Conservation (phyloP, 2,113 vertebrate genomes). For the Oreamnos americanus region DNA sequence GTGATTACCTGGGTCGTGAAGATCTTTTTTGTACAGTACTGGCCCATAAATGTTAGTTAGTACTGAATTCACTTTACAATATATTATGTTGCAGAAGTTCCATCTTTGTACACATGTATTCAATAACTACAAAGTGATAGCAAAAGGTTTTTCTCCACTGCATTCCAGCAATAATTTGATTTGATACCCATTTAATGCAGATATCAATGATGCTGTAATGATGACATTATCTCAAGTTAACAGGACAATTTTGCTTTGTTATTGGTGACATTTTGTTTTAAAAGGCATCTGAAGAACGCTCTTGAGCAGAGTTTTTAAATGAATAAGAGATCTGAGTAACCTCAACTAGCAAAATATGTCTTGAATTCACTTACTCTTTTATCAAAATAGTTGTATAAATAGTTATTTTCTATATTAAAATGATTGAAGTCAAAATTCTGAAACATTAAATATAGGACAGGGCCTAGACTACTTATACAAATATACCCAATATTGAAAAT, state of each 20-base stretch:
- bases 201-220: background rate
- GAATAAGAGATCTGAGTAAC: background rate
- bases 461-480: background rate
- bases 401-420: background rate
- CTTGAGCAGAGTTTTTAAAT: background rate
- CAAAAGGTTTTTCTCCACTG: background rate
- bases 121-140: background rate
- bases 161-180: background rate
- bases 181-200: background rate
- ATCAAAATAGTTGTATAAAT: background rate
- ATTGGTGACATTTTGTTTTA: background rate
- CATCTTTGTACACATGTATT: background rate
- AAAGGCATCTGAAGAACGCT: background rate
- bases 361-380: background rate
- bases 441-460: background rate
- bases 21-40: too few relatives aligned
- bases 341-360: background rate
- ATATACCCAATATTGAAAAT: background rate
- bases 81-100: background rate
- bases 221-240: constrained; percentile 6
- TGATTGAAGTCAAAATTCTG: background rate
- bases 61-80: background rate
- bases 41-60: background rate
- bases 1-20: too few relatives aligned
- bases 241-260: background rate